Conservation (phyloP, 2,113 vertebrate genomes). For the Choloepus hoffmanni region DNA sequence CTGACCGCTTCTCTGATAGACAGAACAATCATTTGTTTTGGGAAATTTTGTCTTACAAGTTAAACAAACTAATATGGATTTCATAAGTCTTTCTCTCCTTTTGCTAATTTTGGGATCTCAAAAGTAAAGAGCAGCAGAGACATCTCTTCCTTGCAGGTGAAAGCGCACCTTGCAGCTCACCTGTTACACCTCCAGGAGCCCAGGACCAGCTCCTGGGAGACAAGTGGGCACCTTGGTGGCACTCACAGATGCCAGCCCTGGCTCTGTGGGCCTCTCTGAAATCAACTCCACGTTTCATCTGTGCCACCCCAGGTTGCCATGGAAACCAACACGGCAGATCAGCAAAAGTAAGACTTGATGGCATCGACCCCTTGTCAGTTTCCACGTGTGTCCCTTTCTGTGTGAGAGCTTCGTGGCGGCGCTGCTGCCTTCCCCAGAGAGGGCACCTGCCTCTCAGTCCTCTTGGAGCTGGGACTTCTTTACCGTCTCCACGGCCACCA, state of each 20-base stretch:
- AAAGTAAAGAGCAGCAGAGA: neutral
- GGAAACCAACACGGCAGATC: slow-evolving; percentile 74
- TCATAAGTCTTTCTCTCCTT: neutral
- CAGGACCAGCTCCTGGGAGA: neutral
- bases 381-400: rapidly evolving
- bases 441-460: neutral
- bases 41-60: neutral
- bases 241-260: neutral
- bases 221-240: neutral
- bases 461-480: too few species aligned
- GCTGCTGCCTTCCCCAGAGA: too few species aligned
- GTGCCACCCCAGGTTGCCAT: slow-evolving; percentile 73
- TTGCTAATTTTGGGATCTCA: neutral
- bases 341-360: slow-evolving; percentile 62
- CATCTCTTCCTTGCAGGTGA: neutral
- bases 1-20: neutral
- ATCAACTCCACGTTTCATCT: slow-evolving; percentile 55
- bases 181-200: neutral
- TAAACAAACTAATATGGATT: neutral
- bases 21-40: neutral
- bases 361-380: neutral
- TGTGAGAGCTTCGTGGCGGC: neutral
- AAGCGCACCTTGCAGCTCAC: neutral
- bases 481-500: neutral
- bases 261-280: slow-evolving; percentile 60